Percentiles rank a stretch among this genome's conserved stretches.
These are phyloP conservation scores for Sorex araneus DNA, from an alignment of 2,113 vertebrate species.

Conservation along the genomic window DNA sequence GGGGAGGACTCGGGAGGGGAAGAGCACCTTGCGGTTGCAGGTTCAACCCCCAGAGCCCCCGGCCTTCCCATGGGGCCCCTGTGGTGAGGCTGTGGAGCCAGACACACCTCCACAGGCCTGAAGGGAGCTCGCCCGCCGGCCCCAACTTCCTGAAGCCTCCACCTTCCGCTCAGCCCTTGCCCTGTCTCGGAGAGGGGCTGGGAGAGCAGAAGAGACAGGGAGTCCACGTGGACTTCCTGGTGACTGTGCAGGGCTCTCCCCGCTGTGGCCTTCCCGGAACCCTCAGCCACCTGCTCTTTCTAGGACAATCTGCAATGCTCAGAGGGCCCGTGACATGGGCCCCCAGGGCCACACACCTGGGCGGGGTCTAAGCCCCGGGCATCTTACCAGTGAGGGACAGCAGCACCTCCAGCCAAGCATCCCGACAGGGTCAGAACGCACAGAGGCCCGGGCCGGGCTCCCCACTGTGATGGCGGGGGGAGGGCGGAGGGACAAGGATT, in stretches of 20 bases:
- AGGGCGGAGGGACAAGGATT: neutral
- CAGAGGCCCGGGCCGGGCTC: neutral
- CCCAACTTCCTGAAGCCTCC: neutral
- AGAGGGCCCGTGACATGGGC: neutral
- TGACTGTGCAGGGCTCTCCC: neutral
- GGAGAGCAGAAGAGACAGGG: neutral
- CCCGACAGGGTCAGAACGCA: neutral
- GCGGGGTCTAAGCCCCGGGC: neutral
- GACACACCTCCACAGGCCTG: neutral
- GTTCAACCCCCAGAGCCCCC: constrained; percentile 1
- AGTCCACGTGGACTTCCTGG: neutral
- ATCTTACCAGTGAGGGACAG: neutral
- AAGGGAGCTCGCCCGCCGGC: neutral
- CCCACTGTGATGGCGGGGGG: too few species aligned
- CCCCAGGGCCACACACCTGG: neutral
- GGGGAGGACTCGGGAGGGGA: neutral
- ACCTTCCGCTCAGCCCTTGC: neutral
- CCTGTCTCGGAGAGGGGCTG: neutral
- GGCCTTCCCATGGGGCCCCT: neutral
- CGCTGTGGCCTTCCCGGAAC: neutral
- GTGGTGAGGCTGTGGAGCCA: neutral
- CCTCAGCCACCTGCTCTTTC: neutral
- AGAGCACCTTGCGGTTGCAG: neutral
- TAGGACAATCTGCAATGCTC: neutral
- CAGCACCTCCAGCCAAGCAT: neutral